phyloP scores from a whole-genome alignment of 2,888 invertebrate species.

The Drosophila yooni region DNA sequence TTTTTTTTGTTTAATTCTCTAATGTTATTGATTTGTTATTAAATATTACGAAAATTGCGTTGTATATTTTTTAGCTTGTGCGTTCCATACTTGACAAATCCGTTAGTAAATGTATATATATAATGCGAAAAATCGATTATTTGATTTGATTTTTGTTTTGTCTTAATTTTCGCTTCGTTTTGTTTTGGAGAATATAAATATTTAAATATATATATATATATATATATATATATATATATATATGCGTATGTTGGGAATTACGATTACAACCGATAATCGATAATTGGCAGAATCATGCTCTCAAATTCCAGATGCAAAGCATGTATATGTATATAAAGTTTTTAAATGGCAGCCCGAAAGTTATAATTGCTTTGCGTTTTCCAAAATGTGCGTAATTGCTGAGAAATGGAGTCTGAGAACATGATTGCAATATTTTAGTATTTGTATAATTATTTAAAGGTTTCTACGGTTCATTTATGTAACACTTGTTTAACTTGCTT shows the following conservation, averaged over 20 bases:
- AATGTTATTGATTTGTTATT: slow-evolving; percentile 22
- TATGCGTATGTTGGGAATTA: neutral
- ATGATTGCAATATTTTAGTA: neutral
- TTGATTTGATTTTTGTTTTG: neutral
- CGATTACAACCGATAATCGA: slow-evolving; percentile 15
- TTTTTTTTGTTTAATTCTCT: slow-evolving; percentile 2
- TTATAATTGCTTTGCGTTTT: slow-evolving; percentile 6
- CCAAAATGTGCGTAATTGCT: slow-evolving; percentile 8
- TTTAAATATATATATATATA: neutral
- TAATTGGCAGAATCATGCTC: slow-evolving; percentile 30
- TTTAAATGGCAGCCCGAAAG: slow-evolving; percentile 15
- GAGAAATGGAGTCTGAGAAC: slow-evolving; percentile 18
- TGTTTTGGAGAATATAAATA: neutral
- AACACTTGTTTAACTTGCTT: slow-evolving; percentile 9
- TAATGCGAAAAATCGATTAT: neutral
- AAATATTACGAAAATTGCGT: slow-evolving; percentile 19
- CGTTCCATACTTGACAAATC: slow-evolving; percentile 26
- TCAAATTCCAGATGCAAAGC: slow-evolving; percentile 3
- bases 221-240: neutral
- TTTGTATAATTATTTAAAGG: slow-evolving; percentile 1
- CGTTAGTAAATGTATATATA: neutral
- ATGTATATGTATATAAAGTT: slow-evolving; percentile 5
- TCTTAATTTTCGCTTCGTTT: neutral
- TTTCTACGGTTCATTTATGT: slow-evolving; percentile 7
- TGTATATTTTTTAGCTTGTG: slow-evolving; percentile 36